Percentiles rank a stretch among this genome's conserved stretches.
Conservation (phyloP, 2,113 vertebrate species). For the Plecotus auritus region DNA sequence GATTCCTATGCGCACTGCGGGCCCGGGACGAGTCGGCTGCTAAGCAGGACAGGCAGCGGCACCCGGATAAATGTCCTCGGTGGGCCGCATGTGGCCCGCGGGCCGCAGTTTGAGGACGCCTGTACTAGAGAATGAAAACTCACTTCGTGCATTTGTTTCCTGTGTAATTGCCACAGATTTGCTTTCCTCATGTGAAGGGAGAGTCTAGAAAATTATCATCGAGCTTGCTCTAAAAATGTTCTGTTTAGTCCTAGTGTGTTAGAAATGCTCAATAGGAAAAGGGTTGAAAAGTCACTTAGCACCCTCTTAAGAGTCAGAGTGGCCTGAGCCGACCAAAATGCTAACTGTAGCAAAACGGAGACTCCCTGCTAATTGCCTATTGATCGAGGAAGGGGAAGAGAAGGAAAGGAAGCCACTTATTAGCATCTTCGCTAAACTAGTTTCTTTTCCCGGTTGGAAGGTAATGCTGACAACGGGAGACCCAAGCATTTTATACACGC, state of each 20-base stretch:
- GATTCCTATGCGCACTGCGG: too few species aligned
- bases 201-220: conserved; percentile 22
- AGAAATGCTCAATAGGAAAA: neutral
- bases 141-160: neutral
- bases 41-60: too few species aligned
- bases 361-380: conserved; percentile 18
- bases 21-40: too few species aligned
- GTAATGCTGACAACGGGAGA: neutral
- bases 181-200: neutral
- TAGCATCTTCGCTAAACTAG: neutral
- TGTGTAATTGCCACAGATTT: neutral
- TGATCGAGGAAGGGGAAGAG: conserved; percentile 16
- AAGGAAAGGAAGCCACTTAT: conserved; percentile 15
- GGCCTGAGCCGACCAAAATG: neutral
- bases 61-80: too few species aligned
- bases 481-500: neutral
- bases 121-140: conserved; percentile 16
- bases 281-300: neutral
- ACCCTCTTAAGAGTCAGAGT: neutral
- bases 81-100: too few species aligned
- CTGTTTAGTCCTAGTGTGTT: neutral
- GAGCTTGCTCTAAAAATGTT: conserved; percentile 19
- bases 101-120: too few species aligned
- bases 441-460: conserved; percentile 34
- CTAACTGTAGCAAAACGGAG: neutral